A percentile compares a stretch with the other conserved stretches of the same genome.
These are phyloP conservation scores for Alfaro cultratus DNA, from an alignment of 2,797 vertebrate species.

Conservation along the genomic window DNA sequence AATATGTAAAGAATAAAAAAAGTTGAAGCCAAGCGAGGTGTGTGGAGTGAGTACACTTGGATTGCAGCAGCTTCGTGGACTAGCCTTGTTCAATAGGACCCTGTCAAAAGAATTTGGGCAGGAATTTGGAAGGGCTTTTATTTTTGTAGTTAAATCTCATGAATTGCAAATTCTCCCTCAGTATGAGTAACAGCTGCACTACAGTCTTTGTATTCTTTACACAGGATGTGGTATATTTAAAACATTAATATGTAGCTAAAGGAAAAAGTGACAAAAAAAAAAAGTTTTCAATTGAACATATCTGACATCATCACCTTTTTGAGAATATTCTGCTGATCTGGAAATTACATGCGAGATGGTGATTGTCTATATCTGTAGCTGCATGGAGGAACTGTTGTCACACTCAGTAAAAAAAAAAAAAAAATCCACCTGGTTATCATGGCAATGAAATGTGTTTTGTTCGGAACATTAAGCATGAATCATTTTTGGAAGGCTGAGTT, in stretches of 20 bases:
- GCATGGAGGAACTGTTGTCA: not conserved
- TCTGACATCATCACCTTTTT: not conserved
- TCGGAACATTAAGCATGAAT: not conserved
- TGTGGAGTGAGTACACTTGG: constrained; percentile 42
- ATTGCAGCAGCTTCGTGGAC: constrained; percentile 27
- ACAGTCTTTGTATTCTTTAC: constrained; percentile 16
- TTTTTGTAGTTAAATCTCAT: constrained; percentile 38
- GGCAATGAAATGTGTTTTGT: not conserved
- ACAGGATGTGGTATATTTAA: not conserved
- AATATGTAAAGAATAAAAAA: constrained; percentile 28
- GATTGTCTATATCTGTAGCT: not conserved
- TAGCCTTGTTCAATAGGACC: not conserved
- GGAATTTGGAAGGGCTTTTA: constrained; percentile 31
- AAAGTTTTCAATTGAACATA: not conserved
- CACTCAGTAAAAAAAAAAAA: not conserved
- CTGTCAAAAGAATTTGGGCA: constrained; percentile 31
- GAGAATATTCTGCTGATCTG: not conserved
- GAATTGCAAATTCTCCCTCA: constrained; percentile 60
- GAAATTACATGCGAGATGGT: not conserved
- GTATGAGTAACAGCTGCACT: constrained; percentile 47
- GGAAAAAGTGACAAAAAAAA: not conserved
- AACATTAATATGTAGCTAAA: not conserved
- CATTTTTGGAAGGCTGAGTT: not conserved
- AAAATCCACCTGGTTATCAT: not conserved
- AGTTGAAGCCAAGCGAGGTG: constrained; percentile 46